Evolutionary conservation across 1,140 invertebrate genomes (phyloP), one percentile per base, ranked within the genome.

Genomic region (Lepidurus couesii): DNA sequence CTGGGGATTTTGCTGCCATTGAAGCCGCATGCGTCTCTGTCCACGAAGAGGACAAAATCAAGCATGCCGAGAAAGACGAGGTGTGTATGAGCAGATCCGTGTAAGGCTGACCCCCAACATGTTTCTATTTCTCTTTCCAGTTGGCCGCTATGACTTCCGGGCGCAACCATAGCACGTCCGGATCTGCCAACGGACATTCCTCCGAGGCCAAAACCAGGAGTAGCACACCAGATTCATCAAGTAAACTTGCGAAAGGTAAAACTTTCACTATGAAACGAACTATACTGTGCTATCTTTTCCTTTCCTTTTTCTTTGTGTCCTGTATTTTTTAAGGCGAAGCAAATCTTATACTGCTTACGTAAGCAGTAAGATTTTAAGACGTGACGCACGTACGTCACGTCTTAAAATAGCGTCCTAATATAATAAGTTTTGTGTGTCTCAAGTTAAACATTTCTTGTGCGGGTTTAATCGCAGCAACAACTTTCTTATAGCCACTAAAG

Each of bases 221-320:
- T 7, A 65, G 53, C n/a, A 65, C 53, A 13, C 53, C 53, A 65
- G 73, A 42, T 1, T 44, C 73, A 42, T 76, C 75, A 9, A 77
- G 26, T 43, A 75, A 79, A 81, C 80, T 79, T 75, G 79, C 74
- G 16, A 75, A 81, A 75, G 76, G 43, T 76, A 34, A 34, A 34
- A 34, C 34, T 34, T 34, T 34, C 34, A 34, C 34, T 34, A 34
- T 3, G 34, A 34, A 34, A 34, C 34, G 34, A 34, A 3, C 34
- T 34, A 65, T 65, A 65, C 13, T 65, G 7, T n/a, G 47, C 13
- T 65, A 13, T 65, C 53, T n/a, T 65, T 65, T 7, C 21, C 21
- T 7, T 65, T 65, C 7, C 6, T 21, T 65, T 13, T 7, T 21
- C 13, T 7, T 65, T 65, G n/a, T n/a, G 16, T 65, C 13, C 16